Evolutionary conservation across 2,888 invertebrate genomes (phyloP).

Genomic region (Cyclophora punctaria): DNA sequence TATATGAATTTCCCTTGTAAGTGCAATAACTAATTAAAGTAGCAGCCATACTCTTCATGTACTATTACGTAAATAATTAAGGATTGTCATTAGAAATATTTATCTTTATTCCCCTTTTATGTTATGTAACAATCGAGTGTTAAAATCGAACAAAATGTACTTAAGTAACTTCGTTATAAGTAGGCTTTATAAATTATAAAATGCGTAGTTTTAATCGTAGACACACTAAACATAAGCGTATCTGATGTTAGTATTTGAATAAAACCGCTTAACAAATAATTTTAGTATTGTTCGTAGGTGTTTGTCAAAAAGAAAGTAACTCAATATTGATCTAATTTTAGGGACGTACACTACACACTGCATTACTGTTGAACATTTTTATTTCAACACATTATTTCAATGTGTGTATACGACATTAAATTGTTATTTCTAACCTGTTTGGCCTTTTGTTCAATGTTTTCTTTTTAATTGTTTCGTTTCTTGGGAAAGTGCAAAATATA

Average conservation of each 20-base stretch:
- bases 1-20: constrained; percentile 28
- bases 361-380: constrained; percentile 18
- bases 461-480: constrained; percentile 27
- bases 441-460: constrained; percentile 35
- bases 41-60: constrained; percentile 40
- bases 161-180: constrained; percentile 71
- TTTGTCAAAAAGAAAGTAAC: constrained; percentile 25
- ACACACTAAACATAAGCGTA: constrained; percentile 57
- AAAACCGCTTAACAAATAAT: constrained; percentile 52
- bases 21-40: constrained; percentile 46
- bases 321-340: constrained; percentile 9
- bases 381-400: constrained; percentile 21
- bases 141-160: constrained; percentile 72
- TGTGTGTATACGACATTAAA: constrained; percentile 64
- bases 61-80: constrained; percentile 52
- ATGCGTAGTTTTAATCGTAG: constrained; percentile 69
- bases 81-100: constrained; percentile 61
- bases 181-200: constrained; percentile 74
- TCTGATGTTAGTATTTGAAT: constrained; percentile 62
- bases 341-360: constrained; percentile 48
- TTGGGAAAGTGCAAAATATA: constrained; percentile 50
- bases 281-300: constrained; percentile 54
- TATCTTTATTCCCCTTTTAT: constrained; percentile 56
- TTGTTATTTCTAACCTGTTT: constrained; percentile 45
- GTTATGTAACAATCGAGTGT: constrained; percentile 53